Evolutionary conservation across 1,140 invertebrate species (phyloP), one percentile per base, ranked within the genome.

Genomic region (Mycetomoellerius zeteki): DNA sequence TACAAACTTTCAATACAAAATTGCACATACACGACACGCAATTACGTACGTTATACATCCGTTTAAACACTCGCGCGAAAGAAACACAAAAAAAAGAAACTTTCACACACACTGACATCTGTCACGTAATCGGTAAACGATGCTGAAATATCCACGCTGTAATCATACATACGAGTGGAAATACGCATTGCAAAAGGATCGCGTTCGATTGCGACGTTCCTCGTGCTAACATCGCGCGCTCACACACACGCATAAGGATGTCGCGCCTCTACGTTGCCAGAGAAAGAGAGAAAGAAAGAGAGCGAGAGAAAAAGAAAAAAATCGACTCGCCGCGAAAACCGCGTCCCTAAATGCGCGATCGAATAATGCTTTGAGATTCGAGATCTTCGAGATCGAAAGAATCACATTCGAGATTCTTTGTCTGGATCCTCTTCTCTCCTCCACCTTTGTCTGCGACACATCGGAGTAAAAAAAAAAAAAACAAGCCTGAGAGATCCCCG

Each of bases 81-180:
- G 14, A 33, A 54, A 43, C 50, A 54, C 47, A 77, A 47, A 27
- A 21, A 30, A 64, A 37, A 30, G 56, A 33, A 60, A 19, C 10
- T 43, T 14, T 43, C 24, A 8, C 24, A 21, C 14, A 69, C 14
- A 12, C 30, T 21, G 64, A 71, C 50, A 43, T 62, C 37, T 50
- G 10, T 30, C 54, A 30, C 37, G n/a, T 60, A 71, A 81, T 71
- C n/a, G 24, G 33, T 43, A 71, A 81, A 81, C 71, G 16, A 81
- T 56, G 78, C 47, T 69, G 50, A 81, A 69, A 67, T 69, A 81
- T 24, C 33, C 21, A 56, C 78, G 19, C 0, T 14, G 47, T 24
- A 69, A 43, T 19, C 62, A 10, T 7, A 54, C 16, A 16, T 19
- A 54, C n/a, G 21, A 30, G 8, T 2, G 30, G 37, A 16, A 16